Base-by-base conservation (phyloP, 2,113 vertebrate genomes). In the Engystomops pustulosus region DNA sequence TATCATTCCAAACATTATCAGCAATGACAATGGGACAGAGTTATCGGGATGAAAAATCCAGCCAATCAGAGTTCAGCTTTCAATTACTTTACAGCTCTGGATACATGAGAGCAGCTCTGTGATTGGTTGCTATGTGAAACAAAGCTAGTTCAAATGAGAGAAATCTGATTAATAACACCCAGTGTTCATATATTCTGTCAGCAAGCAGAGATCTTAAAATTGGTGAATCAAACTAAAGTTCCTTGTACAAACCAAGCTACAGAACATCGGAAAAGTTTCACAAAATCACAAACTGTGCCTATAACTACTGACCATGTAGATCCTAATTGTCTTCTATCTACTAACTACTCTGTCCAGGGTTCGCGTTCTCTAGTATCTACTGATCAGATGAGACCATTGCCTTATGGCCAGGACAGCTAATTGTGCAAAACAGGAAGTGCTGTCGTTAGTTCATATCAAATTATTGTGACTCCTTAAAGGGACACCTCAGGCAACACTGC, bases 341-440 rank as follows among this genome's bases (percentile, higher is more conserved):
- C 62, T 36, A 67, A 36, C 62, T 18, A 18, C 62, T 34, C 62
- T 11, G 5, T 20, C 30, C 32, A 36, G 3, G 7, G 1, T 36
- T 20, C 27, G 14, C 15, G 2, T 20, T 3, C 14, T 32, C 60
- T 67, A 18, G 7, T 10, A 67, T 67, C 62, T 36, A 8, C 30
- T 18, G 5, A 36, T 6, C 17, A 62, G 27, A 30, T 30, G 0
- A 27, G 55, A 17, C 12, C 4, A 67, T n/a, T n/a, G n/a, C n/a
- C n/a, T n/a, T 14, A 36, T 36, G 32, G 30, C 62, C 58, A 17
- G 32, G 20, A 67, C 15, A 36, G 12, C 14, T 18, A 36, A 3
- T 36, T 67, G 62, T 67, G 62, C 62, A 36, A 67, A 67, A 67
- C 30, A 67, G 62, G 30, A 36, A 36, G 30, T 20, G 62, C 62